Evolutionary conservation across 2,113 vertebrate genomes (phyloP).

Genomic region (Pachycephala philippinensis): DNA sequence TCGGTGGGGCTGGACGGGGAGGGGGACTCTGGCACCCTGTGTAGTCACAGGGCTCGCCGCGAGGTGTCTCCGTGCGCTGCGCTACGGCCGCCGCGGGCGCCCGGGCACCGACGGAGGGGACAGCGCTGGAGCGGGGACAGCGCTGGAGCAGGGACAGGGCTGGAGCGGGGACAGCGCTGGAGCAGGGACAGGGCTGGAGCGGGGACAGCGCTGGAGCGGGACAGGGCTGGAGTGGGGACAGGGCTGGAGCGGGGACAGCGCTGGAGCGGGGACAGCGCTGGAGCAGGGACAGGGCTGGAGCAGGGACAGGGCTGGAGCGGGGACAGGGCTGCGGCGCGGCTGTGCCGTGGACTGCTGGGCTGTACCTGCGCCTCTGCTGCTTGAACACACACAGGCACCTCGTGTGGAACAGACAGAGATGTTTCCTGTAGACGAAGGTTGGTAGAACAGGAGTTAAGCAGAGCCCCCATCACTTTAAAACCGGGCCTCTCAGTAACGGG

Average conservation of each 20-base stretch:
- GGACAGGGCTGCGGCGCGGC: accelerated
- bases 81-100: not conserved
- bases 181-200: not conserved
- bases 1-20: not conserved
- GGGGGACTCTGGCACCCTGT: not conserved
- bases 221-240: not conserved
- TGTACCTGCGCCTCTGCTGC: accelerated
- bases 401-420: not conserved
- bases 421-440: no score
- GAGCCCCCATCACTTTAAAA: not conserved
- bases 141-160: not conserved
- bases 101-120: not conserved
- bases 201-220: not conserved
- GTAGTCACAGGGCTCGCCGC: not conserved
- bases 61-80: not conserved
- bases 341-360: not conserved
- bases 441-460: not conserved
- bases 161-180: not conserved
- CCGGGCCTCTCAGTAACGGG: not conserved
- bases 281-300: not conserved
- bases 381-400: accelerated
- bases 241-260: not conserved
- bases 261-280: not conserved
- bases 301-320: not conserved
- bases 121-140: not conserved